Evolutionary conservation across 2,888 invertebrate genomes (phyloP).

Genomic region (Polydrusus pterygomalis): DNA sequence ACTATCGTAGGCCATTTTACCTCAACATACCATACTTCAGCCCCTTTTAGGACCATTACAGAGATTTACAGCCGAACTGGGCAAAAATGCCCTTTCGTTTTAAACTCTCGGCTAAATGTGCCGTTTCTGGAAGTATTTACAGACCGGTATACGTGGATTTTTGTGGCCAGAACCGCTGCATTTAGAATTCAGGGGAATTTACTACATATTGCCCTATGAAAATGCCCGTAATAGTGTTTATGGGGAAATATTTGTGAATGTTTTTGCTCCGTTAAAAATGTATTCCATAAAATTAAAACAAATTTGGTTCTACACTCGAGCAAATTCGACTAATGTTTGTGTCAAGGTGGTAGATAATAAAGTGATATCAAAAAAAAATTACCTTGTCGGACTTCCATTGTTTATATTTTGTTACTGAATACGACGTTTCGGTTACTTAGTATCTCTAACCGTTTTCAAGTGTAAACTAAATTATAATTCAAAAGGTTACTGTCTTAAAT

Average conservation of each 20-base stretch:
- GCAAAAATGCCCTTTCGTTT: slow-evolving; percentile 50
- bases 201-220: slow-evolving; percentile 49
- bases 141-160: slow-evolving; percentile 51
- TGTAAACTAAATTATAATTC: no score
- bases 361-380: no score
- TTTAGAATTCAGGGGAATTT: slow-evolving; percentile 47
- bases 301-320: no score
- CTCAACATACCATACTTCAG: slow-evolving; percentile 36
- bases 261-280: not conserved
- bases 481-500: no score
- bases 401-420: no score
- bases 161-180: slow-evolving; percentile 41
- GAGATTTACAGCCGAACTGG: slow-evolving; percentile 42
- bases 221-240: slow-evolving; percentile 20
- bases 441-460: no score
- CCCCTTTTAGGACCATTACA: slow-evolving; percentile 38
- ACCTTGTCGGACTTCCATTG: no score
- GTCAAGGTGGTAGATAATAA: no score
- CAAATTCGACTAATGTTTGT: no score
- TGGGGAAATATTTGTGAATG: not conserved
- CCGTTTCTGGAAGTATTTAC: slow-evolving; percentile 49
- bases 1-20: slow-evolving; percentile 40
- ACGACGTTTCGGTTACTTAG: no score
- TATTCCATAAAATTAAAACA: no score
- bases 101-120: slow-evolving; percentile 49